Evolutionary conservation across 2,888 invertebrate genomes (phyloP), one percentile per base, ranked within the genome.

Genomic region (Leptinotarsa rubiginosa): DNA sequence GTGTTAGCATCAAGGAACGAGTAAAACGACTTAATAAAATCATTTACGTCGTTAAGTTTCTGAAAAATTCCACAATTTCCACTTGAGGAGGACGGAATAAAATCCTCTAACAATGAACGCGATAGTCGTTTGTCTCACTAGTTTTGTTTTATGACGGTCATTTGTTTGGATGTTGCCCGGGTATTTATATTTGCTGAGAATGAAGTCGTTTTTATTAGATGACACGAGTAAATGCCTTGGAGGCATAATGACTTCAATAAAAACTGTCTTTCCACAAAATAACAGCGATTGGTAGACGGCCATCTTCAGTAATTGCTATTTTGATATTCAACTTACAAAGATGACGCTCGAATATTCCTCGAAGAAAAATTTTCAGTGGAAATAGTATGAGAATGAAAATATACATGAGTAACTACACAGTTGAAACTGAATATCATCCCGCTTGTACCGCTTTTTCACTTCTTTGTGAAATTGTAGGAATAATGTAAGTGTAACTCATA

Each of bases 1-100:
- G 72, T 74, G 76, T 72, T 72, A 70, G 65, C 70, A 74, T 72
- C 73, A 65, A 73, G 70, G 75, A 78, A 80, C 80, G 74, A 79
- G 80, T 80, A 78, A 77, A 77, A 79, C 79, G 71, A 79, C 79
- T 77, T 79, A 78, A 80, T 78, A 80, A 77, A 81, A 80, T 80
- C 74, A 75, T 81, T 81, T 81, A 77, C 72, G 79, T 80, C 77
- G 80, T 80, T 77, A 77, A 77, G 75, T 74, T 77, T 20, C 65
- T 72, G 69, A 69, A 75, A 73, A 74, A 74, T 64, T 64, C 65
- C 50, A 75, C 69, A 70, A 56, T 69, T 70, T 65, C 70, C 20
- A 67, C 70, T 70, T 50, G 20, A 70, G 52, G 52, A 56, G 69
- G 67, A 59, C 31, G 59, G 67, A 64, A 68, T 54, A 68, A 68